These are phyloP conservation scores for Antheraea mylitta DNA, from an alignment of 1,140 invertebrate genomes.

Conservation along the genomic window DNA sequence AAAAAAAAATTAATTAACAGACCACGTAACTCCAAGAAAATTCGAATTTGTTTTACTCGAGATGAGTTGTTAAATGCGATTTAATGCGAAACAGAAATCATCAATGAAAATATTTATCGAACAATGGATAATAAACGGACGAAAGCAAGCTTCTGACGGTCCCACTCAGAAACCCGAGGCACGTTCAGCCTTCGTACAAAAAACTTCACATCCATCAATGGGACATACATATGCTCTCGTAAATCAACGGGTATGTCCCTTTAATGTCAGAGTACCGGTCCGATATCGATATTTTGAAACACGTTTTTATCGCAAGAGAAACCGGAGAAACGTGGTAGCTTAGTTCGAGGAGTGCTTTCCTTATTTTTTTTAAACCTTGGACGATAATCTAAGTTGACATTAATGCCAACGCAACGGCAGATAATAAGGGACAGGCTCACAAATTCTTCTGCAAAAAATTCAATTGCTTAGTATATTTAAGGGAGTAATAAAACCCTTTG, in stretches of 20 bases:
- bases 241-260: slow-evolving; percentile 13
- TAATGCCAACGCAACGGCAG: not conserved
- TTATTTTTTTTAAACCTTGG: not conserved
- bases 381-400: not conserved
- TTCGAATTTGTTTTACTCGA: not conserved
- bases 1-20: too few species aligned
- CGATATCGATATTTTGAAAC: not conserved
- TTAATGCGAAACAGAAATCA: not conserved
- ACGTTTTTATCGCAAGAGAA: slow-evolving; percentile 3
- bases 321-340: slow-evolving; percentile 1
- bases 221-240: slow-evolving; percentile 8
- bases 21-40: too few species aligned
- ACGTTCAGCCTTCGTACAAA: slow-evolving; percentile 3
- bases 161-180: slow-evolving; percentile 12
- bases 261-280: slow-evolving; percentile 6
- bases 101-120: slow-evolving; percentile 4
- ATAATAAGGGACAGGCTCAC: not conserved
- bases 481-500: too few species aligned
- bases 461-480: too few species aligned
- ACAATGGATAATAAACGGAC: slow-evolving; percentile 2
- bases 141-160: slow-evolving; percentile 1
- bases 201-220: slow-evolving; percentile 18
- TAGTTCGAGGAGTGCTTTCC: not conserved
- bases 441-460: too few species aligned
- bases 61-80: not conserved